These are phyloP conservation scores for Antedon mediterranea DNA, from an alignment of 53 echinoderm and acorn worm species.

Conservation along the genomic window DNA sequence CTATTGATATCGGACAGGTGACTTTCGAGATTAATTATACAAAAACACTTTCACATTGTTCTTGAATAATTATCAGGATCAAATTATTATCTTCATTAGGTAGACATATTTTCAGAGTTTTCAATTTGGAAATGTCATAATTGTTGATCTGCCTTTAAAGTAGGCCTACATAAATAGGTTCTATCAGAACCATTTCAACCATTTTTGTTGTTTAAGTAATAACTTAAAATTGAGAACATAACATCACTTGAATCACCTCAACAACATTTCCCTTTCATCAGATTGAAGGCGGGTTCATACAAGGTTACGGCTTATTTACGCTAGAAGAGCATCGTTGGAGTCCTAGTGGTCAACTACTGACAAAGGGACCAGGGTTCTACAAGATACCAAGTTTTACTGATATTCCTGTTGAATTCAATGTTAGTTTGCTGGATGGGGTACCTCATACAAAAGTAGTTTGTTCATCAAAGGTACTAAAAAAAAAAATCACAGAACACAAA, in stretches of 20 bases:
- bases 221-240: too few relatives aligned
- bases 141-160: too few relatives aligned
- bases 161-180: too few relatives aligned
- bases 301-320: conserved; percentile 73
- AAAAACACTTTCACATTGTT: too few relatives aligned
- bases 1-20: conserved; percentile 62
- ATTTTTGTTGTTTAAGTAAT: not conserved
- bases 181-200: not conserved
- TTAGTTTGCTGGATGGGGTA: conserved; percentile 48
- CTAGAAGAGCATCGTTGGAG: conserved; percentile 69
- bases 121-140: too few relatives aligned
- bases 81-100: too few relatives aligned
- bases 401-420: conserved; percentile 66
- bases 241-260: not conserved
- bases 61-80: too few relatives aligned
- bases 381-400: too few relatives aligned
- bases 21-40: too few relatives aligned
- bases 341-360: conserved; percentile 60
- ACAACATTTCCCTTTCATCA: conserved; percentile 5
- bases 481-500: too few relatives aligned
- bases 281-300: conserved; percentile 87
- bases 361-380: too few relatives aligned
- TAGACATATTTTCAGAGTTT: too few relatives aligned
- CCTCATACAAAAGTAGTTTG: conserved; percentile 49
- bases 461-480: conserved; percentile 98